phyloP scores from a whole-genome alignment of 2,797 vertebrate genomes.

The Tragopan temminckii region DNA sequence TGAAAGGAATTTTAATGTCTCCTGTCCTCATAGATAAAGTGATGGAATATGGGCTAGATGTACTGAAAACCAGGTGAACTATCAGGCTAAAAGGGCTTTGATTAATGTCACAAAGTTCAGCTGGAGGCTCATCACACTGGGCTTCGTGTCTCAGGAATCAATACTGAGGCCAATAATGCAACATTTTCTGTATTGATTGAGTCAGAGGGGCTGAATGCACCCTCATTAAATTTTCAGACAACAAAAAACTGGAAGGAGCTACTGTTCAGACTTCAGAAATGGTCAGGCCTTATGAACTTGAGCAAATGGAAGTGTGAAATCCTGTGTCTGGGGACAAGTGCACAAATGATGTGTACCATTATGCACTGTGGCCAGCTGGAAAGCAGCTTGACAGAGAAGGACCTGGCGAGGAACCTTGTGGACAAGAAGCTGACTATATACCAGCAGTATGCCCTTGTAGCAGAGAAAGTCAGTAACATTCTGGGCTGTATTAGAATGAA shows the following conservation, averaged over 20 bases:
- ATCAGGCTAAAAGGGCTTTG: not conserved
- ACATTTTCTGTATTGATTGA: not conserved
- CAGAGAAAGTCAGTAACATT: not conserved
- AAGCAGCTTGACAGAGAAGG: not conserved
- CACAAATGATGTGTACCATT: not conserved
- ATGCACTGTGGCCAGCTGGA: not conserved
- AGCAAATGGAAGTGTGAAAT: not conserved
- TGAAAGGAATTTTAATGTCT: not conserved
- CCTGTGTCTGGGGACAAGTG: not conserved
- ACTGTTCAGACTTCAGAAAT: not conserved
- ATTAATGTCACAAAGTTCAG: not conserved
- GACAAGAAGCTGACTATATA: not conserved
- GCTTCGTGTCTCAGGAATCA: not conserved
- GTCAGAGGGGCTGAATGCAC: not conserved
- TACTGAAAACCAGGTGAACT: not conserved
- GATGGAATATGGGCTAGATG: not conserved
- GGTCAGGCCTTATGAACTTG: not conserved
- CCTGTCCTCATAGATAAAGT: not conserved
- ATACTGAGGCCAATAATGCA: not conserved
- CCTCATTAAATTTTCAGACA: not conserved
- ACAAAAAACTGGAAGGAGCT: not conserved
- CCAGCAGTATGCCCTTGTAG: not conserved
- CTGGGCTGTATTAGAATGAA: not conserved
- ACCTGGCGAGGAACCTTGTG: not conserved
- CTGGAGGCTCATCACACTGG: not conserved